Percentiles rank a stretch among this genome's conserved stretches.
These are phyloP conservation scores for Peromyscus polionotus DNA, from an alignment of 2,113 vertebrate species.

Conservation along the genomic window DNA sequence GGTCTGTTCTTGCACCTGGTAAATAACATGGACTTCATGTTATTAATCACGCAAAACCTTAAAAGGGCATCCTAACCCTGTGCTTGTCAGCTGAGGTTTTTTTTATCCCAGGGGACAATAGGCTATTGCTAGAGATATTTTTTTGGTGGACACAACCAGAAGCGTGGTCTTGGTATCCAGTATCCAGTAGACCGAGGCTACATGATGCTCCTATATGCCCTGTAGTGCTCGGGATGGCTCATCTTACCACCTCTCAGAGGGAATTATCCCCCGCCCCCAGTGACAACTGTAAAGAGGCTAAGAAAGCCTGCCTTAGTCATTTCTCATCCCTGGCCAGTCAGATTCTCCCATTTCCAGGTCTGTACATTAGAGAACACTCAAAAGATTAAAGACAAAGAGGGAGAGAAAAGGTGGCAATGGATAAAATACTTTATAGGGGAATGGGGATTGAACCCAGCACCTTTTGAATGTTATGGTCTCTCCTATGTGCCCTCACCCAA, in stretches of 20 bases:
- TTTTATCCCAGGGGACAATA: not conserved
- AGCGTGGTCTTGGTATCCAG: not conserved
- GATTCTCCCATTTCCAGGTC: not conserved
- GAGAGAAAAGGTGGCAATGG: not conserved
- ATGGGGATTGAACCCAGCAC: not conserved
- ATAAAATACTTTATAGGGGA: too few relatives aligned
- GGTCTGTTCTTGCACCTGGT: too few relatives aligned
- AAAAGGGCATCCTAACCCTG: not conserved
- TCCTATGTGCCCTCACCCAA: too few relatives aligned
- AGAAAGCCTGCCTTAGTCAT: not conserved
- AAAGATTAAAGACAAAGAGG: slow-evolving; percentile 15
- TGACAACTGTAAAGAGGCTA: not conserved
- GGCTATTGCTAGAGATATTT: not conserved
- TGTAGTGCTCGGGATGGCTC: not conserved
- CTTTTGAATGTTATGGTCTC: not conserved
- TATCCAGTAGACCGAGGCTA: not conserved
- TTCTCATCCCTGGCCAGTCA: not conserved
- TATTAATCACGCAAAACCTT: not conserved
- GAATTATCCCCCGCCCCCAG: not conserved
- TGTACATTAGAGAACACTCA: not conserved
- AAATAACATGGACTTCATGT: not conserved
- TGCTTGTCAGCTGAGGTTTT: not conserved
- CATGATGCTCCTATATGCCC: not conserved
- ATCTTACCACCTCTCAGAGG: not conserved
- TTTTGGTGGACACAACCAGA: not conserved